Evolutionary conservation across 2,888 invertebrate species (phyloP), one percentile per base, ranked within the genome.

Genomic region (Byasa hedistus): DNA sequence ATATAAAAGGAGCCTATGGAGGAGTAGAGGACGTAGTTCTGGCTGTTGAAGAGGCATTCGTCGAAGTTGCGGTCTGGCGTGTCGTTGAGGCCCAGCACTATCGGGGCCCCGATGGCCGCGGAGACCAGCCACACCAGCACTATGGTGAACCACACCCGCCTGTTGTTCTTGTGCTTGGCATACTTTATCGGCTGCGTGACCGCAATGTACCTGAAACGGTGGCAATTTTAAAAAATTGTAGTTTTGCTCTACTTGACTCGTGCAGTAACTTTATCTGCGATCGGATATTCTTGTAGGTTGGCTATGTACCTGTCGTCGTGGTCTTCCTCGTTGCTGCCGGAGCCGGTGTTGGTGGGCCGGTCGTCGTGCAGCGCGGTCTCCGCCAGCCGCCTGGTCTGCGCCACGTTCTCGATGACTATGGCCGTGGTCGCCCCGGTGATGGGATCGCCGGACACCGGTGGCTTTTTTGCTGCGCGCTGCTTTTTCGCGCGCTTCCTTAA

Each of bases 161-260:
- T 94, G 89, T 96, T 98, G 93, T 98, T 99, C 93, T 98, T 98
- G 93, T 99, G 98, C 83, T 98, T 98, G 70, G 99, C 98, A 93
- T 99, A 99, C 90, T 98, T 98, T 83, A 99, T 99, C 78, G 99
- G 99, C 86, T 98, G 97, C 27, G 99, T 99, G 74, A 99, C 99
- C 73, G 99, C 99, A 83, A 99, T 98, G 89, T 98, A 99, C 93
- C 99, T 99, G 94, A 23, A 68, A 67, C 19, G n/a, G n/a, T 19
- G 1, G 48, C 17, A 1, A 48, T 48, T 17, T 48, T 48, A 32
- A 32, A 32, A n/a, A 32, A 10, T 8, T 7, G 8, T 32, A 32
- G 10, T 10, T 32, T 1, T 32, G 32, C 10, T 10, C 10, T 32
- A 32, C 10, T 10, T 32, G 32, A 10, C 32, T 32, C 1, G 10